Percentiles rank a stretch among this genome's conserved stretches.
Conservation (phyloP, 2,888 invertebrate species). For the Yponomeuta plumbellus region DNA sequence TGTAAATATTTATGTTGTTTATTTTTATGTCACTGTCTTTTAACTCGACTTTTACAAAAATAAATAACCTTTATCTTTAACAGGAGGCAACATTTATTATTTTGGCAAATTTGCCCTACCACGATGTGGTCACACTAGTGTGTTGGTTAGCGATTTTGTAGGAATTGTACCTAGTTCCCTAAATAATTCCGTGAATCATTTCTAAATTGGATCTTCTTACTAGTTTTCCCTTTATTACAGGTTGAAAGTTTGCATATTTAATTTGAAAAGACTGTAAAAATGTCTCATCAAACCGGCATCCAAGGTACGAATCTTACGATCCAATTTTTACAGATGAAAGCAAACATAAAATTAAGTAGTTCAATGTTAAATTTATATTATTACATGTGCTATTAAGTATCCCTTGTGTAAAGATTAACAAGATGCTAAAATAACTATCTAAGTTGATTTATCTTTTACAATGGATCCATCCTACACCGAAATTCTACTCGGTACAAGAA, state of each 20-base stretch:
- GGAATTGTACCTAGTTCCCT: background rate
- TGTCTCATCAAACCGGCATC: slow-evolving; percentile 95
- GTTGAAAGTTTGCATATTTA: background rate
- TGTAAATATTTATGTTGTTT: too few relatives aligned
- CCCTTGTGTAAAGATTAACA: background rate
- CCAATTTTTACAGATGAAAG: slow-evolving; percentile 19
- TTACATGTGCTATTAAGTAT: background rate
- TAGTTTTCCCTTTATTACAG: background rate
- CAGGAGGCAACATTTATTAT: too few relatives aligned
- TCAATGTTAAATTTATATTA: background rate
- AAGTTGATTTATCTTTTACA: background rate
- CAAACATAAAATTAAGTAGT: background rate
- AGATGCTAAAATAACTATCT: background rate
- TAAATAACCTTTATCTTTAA: too few relatives aligned
- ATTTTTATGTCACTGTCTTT: too few relatives aligned
- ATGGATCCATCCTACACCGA: too few relatives aligned
- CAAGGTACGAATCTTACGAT: slow-evolving; percentile 77
- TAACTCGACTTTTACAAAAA: too few relatives aligned
- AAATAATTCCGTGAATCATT: background rate
- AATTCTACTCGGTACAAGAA: too few relatives aligned
- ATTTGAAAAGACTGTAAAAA: slow-evolving; percentile 45
- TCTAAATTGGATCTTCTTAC: background rate
- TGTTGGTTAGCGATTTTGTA: slow-evolving; percentile 3
- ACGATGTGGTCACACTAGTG: too few relatives aligned
- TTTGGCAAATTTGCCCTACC: too few relatives aligned